Evolutionary conservation across 2,113 vertebrate species (phyloP).

Genomic region (Lepidothrix coronata): DNA sequence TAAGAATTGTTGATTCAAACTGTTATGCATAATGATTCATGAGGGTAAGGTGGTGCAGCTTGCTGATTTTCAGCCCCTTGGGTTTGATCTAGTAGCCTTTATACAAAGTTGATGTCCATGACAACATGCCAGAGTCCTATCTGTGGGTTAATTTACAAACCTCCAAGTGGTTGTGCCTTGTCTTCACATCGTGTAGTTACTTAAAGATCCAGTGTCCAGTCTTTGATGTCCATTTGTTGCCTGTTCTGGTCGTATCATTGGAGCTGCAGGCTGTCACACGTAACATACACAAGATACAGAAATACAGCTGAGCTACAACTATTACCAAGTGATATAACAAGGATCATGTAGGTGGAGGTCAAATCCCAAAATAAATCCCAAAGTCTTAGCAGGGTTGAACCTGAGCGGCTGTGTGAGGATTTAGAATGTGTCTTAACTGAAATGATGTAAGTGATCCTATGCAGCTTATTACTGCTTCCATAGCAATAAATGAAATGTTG

Average conservation of each 20-base stretch:
- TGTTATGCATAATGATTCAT: background rate
- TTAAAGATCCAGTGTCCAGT: background rate
- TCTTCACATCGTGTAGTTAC: background rate
- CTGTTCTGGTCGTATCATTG: background rate
- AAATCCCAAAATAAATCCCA: slow-evolving; percentile 42
- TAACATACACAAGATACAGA: background rate
- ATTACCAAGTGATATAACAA: slow-evolving; percentile 32
- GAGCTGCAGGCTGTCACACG: background rate
- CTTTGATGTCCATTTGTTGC: background rate
- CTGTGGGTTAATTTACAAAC: background rate
- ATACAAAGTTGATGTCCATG: background rate
- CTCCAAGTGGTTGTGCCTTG: background rate
- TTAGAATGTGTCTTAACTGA: slow-evolving; percentile 31
- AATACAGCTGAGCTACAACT: background rate
- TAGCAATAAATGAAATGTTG: background rate
- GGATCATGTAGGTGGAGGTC: slow-evolving; percentile 53
- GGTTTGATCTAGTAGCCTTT: background rate
- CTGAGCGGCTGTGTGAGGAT: slow-evolving; percentile 29
- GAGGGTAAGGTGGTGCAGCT: background rate
- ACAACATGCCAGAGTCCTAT: background rate
- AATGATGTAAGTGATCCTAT: slow-evolving; percentile 30
- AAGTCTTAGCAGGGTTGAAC: slow-evolving; percentile 21
- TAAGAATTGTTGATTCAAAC: background rate
- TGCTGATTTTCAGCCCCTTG: background rate
- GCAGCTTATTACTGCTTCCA: background rate